A percentile compares a stretch with the other conserved stretches of the same genome.
Conservation (phyloP, 2,797 vertebrate species). For the Sebastes itinus region DNA sequence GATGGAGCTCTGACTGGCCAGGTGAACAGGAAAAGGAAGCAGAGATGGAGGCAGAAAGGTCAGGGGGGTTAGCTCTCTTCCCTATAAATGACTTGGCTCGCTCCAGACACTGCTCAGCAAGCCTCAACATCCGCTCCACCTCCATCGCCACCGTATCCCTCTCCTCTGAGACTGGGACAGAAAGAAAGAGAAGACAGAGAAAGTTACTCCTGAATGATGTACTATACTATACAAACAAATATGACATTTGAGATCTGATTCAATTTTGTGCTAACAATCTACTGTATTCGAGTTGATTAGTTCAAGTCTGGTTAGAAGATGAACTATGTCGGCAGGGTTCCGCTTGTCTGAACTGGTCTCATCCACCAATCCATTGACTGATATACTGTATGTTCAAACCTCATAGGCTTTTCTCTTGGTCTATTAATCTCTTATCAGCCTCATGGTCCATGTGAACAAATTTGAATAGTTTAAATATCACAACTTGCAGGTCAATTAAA, state of each 20-base stretch:
- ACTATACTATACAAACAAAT: too few relatives aligned
- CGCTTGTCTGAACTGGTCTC: neutral
- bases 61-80: conserved; percentile 44
- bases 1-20: conserved; percentile 5
- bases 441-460: neutral
- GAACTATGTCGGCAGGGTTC: neutral
- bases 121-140: conserved; percentile 90
- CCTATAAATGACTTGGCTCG: conserved; percentile 89
- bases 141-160: conserved; percentile 78
- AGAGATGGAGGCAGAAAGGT: conserved; percentile 8
- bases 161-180: conserved; percentile 61
- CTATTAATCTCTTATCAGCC: neutral
- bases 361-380: neutral
- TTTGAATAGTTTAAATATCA: neutral
- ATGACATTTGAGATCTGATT: neutral
- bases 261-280: neutral
- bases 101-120: conserved; percentile 94
- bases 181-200: neutral
- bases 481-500: neutral
- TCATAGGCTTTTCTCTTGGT: neutral
- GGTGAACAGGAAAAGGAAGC: neutral
- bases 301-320: conserved; percentile 9
- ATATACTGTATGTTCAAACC: neutral
- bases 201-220: neutral
- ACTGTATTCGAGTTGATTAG: conserved; percentile 35